Conservation (phyloP, 1,140 invertebrate genomes). For the Sycophila sp. region DNA sequence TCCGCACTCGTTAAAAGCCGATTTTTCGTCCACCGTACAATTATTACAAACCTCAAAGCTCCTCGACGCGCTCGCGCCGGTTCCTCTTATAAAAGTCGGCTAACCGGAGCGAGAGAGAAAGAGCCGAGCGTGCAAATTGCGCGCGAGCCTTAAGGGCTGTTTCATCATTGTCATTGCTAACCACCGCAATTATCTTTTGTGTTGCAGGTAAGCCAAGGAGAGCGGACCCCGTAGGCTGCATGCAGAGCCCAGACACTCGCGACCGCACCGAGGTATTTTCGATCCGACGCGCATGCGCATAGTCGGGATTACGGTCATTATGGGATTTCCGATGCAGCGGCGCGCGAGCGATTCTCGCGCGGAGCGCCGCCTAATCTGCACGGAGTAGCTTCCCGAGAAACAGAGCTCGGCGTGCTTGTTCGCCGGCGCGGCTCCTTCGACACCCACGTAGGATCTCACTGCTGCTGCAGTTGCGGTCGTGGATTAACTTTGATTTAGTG, state of each 20-base stretch:
- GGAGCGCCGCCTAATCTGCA: no score
- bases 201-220: conserved; percentile 25
- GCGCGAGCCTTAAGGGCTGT: not conserved
- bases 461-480: not conserved
- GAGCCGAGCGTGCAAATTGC: not conserved
- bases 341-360: not conserved
- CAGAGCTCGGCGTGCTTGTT: no score
- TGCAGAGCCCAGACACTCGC: not conserved
- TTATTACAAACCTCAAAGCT: no score
- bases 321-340: not conserved
- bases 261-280: conserved; percentile 17
- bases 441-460: no score
- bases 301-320: conserved; percentile 9
- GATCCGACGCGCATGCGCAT: not conserved
- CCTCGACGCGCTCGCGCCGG: no score
- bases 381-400: no score
- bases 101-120: no score
- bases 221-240: not conserved
- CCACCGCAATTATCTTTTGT: conserved; percentile 31
- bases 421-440: no score
- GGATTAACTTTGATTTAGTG: conserved; percentile 15
- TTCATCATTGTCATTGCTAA: conserved; percentile 28
- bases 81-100: no score
- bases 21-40: no score
- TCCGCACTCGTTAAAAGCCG: no score